These are phyloP conservation scores for Chorisops tibialis DNA, from an alignment of 2,888 invertebrate species.

Conservation along the genomic window DNA sequence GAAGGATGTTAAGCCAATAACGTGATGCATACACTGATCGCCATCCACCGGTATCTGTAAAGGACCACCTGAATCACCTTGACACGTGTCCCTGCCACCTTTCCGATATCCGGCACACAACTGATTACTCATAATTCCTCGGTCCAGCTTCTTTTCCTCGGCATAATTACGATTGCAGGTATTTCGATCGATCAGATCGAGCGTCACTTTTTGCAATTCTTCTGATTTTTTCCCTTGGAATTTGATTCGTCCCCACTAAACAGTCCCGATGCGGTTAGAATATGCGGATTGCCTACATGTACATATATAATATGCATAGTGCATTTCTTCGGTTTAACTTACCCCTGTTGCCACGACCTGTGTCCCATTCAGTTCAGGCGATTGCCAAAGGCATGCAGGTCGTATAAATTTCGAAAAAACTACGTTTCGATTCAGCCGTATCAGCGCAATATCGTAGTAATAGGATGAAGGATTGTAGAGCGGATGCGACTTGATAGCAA, in stretches of 20 bases:
- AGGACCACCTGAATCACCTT: slow-evolving; percentile 38
- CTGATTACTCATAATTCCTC: slow-evolving; percentile 30
- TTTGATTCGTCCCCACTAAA: slow-evolving; percentile 49
- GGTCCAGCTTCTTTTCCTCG: not conserved
- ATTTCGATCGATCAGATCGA: slow-evolving; percentile 36
- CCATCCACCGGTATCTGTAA: slow-evolving; percentile 15
- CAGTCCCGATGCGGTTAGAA: no score
- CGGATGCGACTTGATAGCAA: slow-evolving; percentile 53
- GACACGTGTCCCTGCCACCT: slow-evolving; percentile 33
- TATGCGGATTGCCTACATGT: no score
- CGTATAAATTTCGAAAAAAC: slow-evolving; percentile 42
- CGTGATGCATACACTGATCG: not conserved
- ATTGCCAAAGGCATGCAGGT: slow-evolving; percentile 50
- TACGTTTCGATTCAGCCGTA: slow-evolving; percentile 49
- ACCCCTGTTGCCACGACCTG: slow-evolving; percentile 46
- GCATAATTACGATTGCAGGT: slow-evolving; percentile 7
- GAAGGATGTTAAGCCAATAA: slow-evolving; percentile 29
- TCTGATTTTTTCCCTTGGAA: slow-evolving; percentile 47
- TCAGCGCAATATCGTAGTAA: slow-evolving; percentile 61
- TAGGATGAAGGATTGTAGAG: slow-evolving; percentile 54
- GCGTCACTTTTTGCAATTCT: slow-evolving; percentile 48
- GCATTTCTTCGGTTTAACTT: no score
- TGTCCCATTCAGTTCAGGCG: slow-evolving; percentile 37
- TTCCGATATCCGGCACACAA: slow-evolving; percentile 32
- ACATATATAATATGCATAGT: no score